Conservation (phyloP, 2,113 vertebrate genomes). For the Oryzias javanicus region DNA sequence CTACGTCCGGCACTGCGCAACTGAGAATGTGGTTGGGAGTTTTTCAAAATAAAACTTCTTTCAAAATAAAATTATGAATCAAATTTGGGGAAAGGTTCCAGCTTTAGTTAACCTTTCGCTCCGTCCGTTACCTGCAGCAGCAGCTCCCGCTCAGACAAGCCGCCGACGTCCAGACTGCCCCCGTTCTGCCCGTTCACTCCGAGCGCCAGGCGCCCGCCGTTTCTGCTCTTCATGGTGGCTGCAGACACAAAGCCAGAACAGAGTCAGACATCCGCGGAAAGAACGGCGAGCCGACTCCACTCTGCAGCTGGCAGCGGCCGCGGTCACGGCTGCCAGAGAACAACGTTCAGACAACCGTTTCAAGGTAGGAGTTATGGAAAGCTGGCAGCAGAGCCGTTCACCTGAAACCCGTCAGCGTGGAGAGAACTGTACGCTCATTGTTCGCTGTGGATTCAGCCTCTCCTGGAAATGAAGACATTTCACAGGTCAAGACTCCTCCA, state of each 20-base stretch:
- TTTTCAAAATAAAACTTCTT: too few relatives aligned
- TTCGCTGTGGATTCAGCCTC: slow-evolving; percentile 32
- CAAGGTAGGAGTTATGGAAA: slow-evolving; percentile 16
- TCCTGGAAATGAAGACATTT: slow-evolving; percentile 1
- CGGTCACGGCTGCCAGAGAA: slow-evolving; percentile 8
- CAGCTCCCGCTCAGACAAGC: slow-evolving; percentile 78
- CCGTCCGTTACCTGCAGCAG: slow-evolving; percentile 82
- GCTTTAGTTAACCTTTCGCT: too few relatives aligned
- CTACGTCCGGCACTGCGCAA: too few relatives aligned
- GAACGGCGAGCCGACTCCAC: too few relatives aligned
- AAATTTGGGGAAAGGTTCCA: too few relatives aligned
- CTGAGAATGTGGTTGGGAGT: too few relatives aligned
- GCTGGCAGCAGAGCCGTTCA: neutral
- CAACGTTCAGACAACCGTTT: slow-evolving; percentile 32
- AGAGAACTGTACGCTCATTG: neutral
- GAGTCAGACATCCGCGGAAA: too few relatives aligned
- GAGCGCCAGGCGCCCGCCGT: slow-evolving; percentile 4
- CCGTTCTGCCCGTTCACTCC: slow-evolving; percentile 6
- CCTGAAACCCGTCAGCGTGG: neutral
- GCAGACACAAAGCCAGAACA: slow-evolving; percentile 13
- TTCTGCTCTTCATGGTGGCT: slow-evolving; percentile 63
- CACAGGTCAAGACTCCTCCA: neutral
- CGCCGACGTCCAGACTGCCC: neutral
- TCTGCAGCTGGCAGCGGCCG: neutral
- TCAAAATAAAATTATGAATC: too few relatives aligned